These are phyloP conservation scores for Monochamus alternatus DNA, from an alignment of 2,888 invertebrate genomes.

Conservation along the genomic window DNA sequence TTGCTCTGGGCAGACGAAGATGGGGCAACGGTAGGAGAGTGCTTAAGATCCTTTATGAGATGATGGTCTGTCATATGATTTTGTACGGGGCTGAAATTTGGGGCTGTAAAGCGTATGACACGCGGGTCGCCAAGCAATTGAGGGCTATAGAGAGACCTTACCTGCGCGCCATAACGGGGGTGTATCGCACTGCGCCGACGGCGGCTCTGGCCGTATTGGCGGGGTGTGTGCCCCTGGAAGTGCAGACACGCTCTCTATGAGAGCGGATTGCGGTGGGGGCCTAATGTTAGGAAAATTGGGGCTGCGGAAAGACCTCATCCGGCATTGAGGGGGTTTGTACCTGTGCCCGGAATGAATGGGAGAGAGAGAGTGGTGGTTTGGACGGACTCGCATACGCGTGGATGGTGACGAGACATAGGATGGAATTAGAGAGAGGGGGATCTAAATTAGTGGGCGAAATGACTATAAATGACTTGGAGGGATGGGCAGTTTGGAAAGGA, in stretches of 20 bases:
- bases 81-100: too few relatives aligned
- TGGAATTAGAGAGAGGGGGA: neutral
- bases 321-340: neutral
- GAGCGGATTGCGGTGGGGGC: neutral
- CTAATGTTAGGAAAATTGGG: neutral
- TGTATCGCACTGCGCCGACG: conserved; percentile 48
- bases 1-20: conserved; percentile 1
- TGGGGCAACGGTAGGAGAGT: conserved; percentile 26
- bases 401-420: neutral
- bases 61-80: conserved; percentile 39
- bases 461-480: neutral
- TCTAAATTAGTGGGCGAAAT: neutral
- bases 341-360: too few relatives aligned
- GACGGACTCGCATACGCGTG: neutral
- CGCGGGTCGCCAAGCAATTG: conserved; percentile 28
- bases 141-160: conserved; percentile 45
- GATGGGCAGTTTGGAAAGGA: neutral
- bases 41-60: conserved; percentile 17
- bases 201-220: conserved; percentile 40
- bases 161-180: conserved; percentile 41
- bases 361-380: neutral
- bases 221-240: conserved; percentile 37
- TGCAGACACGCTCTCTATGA: conserved; percentile 7
- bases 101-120: too few relatives aligned
- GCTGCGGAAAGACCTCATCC: neutral